phyloP scores from a whole-genome alignment of 2,797 vertebrate genomes.

The Neostethus bicornis region DNA sequence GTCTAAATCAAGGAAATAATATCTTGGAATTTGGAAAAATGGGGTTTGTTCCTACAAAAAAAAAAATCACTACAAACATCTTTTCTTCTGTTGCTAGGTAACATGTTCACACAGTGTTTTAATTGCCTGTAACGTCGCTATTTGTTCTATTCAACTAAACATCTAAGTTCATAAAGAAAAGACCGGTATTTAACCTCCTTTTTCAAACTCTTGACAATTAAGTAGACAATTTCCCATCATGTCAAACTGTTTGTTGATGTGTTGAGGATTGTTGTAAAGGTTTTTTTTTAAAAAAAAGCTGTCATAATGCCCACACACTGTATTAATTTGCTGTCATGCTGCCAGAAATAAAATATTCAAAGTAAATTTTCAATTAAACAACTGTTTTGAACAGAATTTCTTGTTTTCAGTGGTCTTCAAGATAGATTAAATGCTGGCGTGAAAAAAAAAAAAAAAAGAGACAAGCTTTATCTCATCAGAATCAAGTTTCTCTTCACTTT shows the following conservation, averaged over 20 bases:
- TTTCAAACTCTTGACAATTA: not conserved
- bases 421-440: not conserved
- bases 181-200: not conserved
- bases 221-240: constrained; percentile 16
- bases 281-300: constrained; percentile 37
- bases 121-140: not conserved
- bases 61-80: too few species aligned
- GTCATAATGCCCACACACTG: constrained; percentile 58
- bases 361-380: constrained; percentile 20
- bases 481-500: not conserved
- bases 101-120: not conserved
- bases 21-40: too few species aligned
- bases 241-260: constrained; percentile 15
- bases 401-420: constrained; percentile 10
- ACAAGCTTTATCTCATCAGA: not conserved
- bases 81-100: too few species aligned
- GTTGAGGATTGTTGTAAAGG: constrained; percentile 30
- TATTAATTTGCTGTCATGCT: constrained; percentile 35
- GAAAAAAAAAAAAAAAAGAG: not conserved
- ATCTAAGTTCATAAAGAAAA: not conserved
- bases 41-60: too few species aligned
- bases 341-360: constrained; percentile 8
- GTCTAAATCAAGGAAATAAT: too few species aligned
- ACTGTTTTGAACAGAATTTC: constrained; percentile 25
- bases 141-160: not conserved